Evolutionary conservation across 64 coral and sea anemone species (phyloP).

Genomic region (Actinia equina): DNA sequence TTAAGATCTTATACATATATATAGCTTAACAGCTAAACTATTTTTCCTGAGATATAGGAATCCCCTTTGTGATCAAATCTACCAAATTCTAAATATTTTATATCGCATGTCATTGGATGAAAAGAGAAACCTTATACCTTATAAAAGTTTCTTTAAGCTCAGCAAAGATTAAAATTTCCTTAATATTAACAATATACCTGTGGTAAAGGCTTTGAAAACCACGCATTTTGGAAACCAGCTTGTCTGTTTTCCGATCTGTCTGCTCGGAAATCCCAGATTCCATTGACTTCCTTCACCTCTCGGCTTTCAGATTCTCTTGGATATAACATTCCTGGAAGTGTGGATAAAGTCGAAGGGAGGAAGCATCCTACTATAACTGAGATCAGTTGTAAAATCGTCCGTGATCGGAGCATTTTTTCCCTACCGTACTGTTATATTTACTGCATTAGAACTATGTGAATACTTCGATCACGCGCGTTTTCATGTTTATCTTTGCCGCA

Average conservation of each 20-base stretch:
- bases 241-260: conserved; percentile 65
- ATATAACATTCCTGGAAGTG: conserved; percentile 78
- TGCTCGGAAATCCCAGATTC: conserved; percentile 88
- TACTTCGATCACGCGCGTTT: background rate
- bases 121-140: background rate
- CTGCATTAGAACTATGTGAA: background rate
- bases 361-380: background rate
- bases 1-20: no score
- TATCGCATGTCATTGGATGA: background rate
- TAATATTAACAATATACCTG: conserved; percentile 40
- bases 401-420: background rate
- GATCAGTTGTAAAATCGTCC: background rate
- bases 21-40: no score
- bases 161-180: background rate
- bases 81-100: background rate
- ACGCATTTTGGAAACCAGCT: conserved; percentile 61
- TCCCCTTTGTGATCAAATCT: background rate
- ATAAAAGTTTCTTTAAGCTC: background rate
- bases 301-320: conserved; percentile 77
- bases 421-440: background rate
- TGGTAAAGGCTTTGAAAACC: conserved; percentile 61
- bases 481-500: background rate
- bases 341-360: background rate
- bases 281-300: conserved; percentile 87
- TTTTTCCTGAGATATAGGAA: background rate